Conservation (phyloP, 2,113 vertebrate species). For the Zosterops hypoxanthus region DNA sequence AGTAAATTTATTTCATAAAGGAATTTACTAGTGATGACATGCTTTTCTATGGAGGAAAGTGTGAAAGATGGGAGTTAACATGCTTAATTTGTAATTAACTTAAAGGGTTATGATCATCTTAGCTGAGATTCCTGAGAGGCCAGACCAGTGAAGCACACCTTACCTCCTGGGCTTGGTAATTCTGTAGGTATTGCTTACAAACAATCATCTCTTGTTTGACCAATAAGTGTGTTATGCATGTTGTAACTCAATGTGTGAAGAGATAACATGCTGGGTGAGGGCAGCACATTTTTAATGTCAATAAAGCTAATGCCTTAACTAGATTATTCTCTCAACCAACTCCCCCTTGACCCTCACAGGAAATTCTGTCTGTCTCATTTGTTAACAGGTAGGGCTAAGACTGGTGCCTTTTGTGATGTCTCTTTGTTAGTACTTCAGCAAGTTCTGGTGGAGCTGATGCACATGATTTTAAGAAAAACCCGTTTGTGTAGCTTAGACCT, state of each 20-base stretch:
- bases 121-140: neutral
- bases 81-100: conserved; percentile 43
- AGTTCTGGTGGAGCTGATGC: neutral
- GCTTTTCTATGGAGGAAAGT: neutral
- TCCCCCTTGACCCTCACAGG: neutral
- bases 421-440: neutral
- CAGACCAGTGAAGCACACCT: neutral
- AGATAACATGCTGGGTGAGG: neutral
- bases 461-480: neutral
- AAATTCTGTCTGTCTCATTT: neutral
- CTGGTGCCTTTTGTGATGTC: neutral
- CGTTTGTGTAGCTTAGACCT: neutral
- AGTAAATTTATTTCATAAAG: neutral
- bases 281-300: neutral
- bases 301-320: neutral
- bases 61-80: conserved; percentile 1
- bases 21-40: neutral
- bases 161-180: neutral
- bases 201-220: neutral
- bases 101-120: neutral
- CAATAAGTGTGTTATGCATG: neutral
- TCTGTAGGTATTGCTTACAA: neutral
- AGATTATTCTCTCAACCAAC: neutral
- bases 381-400: accelerated
- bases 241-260: neutral